Base-by-base conservation (phyloP, 2,797 vertebrate species). In the Spinibarbus caldwelli region DNA sequence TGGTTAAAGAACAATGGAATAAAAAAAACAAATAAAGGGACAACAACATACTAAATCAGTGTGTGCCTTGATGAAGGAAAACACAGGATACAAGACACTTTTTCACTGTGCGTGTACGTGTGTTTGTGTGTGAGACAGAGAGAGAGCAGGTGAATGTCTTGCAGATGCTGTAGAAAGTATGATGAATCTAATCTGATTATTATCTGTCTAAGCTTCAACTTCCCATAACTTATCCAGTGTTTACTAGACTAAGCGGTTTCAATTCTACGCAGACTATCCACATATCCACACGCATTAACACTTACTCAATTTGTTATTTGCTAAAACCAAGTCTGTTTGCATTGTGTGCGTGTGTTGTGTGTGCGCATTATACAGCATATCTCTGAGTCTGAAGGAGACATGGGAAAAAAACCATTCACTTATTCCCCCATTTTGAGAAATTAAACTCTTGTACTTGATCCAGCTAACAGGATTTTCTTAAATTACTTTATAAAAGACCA, bases 401-500 rank as follows among this genome's bases (percentile, higher is more conserved):
- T 90, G 92, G 91, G 14, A 88, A 90, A 68, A 91, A 94, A 93
- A 90, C 88, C 91, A 91, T 91, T 93, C 91, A 93, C 89, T 92
- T 92, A 88, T 91, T 90, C 85, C 85, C 93, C 93, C 93, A 92
- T 95, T 95, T 98, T 97, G 95, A 98, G 97, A 98, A 97, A 98
- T 97, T 96, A 94, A 97, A 98, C 96, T 98, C 97, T 98, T 99
- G 97, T 99, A 98, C 97, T 99, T 97, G 98, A 99, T 99, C 96
- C 98, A 98, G 97, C 97, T 99, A 99, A 99, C 97, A 99, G 98
- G 98, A 99, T 99, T 99, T 99, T 99, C 97, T 97, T 97, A 99
- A 97, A 99, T 99, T 99, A 99, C 97, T 98, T 97, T 97, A 98
- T 98, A 98, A 98, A 97, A 98, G 96, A 97, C 97, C 97, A 99